Evolutionary conservation across 2,888 invertebrate genomes (phyloP).

Genomic region (Calameuta filiformis): DNA sequence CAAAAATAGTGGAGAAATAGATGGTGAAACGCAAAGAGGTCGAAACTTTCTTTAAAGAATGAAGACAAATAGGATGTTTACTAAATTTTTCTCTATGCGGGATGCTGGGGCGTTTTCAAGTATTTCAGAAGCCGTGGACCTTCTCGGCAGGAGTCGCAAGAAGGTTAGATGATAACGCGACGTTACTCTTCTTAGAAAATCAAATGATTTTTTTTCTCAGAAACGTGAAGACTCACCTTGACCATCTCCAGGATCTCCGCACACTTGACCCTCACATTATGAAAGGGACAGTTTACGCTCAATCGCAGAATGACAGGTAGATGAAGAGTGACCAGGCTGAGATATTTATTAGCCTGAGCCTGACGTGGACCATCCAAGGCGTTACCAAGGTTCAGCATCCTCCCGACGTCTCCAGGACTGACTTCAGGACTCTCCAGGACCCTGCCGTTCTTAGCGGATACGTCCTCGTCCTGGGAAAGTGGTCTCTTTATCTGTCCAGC

Average conservation of each 20-base stretch:
- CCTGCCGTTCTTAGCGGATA: constrained; percentile 58
- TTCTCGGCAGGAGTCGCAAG: too few relatives aligned
- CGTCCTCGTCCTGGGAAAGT: constrained; percentile 58
- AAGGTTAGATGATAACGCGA: too few relatives aligned
- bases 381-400: constrained; percentile 63
- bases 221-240: constrained; percentile 61
- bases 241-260: constrained; percentile 70
- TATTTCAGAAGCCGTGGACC: too few relatives aligned
- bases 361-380: constrained; percentile 60
- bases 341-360: constrained; percentile 67
- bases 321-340: constrained; percentile 69
- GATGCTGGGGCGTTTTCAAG: too few relatives aligned
- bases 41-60: too few relatives aligned
- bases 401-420: constrained; percentile 63
- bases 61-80: too few relatives aligned
- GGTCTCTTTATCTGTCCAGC: constrained; percentile 58
- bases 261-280: constrained; percentile 71
- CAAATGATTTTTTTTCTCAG: too few relatives aligned
- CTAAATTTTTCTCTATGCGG: too few relatives aligned
- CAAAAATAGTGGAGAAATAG: too few relatives aligned
- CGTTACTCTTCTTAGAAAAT: too few relatives aligned
- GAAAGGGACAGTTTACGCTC: constrained; percentile 71
- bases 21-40: too few relatives aligned
- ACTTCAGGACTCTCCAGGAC: constrained; percentile 64
- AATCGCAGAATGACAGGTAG: constrained; percentile 71